Conservation (phyloP, 2,888 invertebrate genomes). For the Dryomyza anilis region DNA sequence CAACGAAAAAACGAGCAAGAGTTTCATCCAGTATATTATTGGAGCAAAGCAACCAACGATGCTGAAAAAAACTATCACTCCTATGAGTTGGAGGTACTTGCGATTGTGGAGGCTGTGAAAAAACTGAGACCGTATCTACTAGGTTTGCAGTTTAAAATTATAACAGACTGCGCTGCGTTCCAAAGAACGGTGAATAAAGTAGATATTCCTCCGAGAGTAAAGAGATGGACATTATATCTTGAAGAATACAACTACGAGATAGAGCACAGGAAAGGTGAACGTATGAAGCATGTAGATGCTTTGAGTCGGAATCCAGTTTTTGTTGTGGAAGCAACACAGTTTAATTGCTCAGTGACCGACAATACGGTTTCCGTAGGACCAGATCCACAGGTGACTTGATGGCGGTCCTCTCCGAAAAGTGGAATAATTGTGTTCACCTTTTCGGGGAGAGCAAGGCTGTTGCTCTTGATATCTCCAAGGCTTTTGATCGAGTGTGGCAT, state of each 20-base stretch:
- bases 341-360: no score
- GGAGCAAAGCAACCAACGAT: slow-evolving; percentile 24
- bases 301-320: slow-evolving; percentile 30
- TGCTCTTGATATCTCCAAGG: no score
- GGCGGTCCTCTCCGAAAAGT: no score
- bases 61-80: slow-evolving; percentile 25
- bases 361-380: no score
- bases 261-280: slow-evolving; percentile 32
- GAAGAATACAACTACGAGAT: slow-evolving; percentile 34
- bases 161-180: slow-evolving; percentile 32
- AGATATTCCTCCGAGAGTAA: slow-evolving; percentile 26
- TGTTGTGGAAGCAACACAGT: not conserved
- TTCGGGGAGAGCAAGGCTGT: no score
- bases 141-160: slow-evolving; percentile 20
- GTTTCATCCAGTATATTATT: slow-evolving; percentile 31
- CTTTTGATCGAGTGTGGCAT: no score
- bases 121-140: slow-evolving; percentile 41
- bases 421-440: no score
- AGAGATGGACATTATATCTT: slow-evolving; percentile 34
- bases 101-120: slow-evolving; percentile 35
- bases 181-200: slow-evolving; percentile 23
- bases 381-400: no score
- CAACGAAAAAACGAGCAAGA: slow-evolving; percentile 19
- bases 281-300: slow-evolving; percentile 37
- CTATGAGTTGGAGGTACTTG: slow-evolving; percentile 40